These are phyloP conservation scores for Drosophila gaucha DNA, from an alignment of 2,888 invertebrate species.

Conservation along the genomic window DNA sequence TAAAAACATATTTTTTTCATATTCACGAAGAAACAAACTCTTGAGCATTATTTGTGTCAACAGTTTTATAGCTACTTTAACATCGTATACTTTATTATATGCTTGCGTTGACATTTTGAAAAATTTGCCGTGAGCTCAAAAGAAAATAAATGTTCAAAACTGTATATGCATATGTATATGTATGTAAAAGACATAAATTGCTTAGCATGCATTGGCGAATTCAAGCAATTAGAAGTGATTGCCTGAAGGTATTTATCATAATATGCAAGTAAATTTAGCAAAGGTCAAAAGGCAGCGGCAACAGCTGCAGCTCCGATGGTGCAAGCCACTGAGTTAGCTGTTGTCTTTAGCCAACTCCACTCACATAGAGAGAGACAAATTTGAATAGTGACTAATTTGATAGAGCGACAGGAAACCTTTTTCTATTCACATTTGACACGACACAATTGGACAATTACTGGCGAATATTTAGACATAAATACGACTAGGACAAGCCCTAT, in stretches of 20 bases:
- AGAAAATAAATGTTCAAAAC: neutral
- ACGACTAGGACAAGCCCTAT: slow-evolving; percentile 16
- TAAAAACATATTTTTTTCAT: too few relatives aligned
- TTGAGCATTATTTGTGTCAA: too few relatives aligned
- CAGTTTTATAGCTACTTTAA: neutral
- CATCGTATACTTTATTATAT: slow-evolving; percentile 2
- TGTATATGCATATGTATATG: neutral
- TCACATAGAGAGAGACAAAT: neutral
- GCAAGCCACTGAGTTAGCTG: neutral
- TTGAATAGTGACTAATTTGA: slow-evolving; percentile 13
- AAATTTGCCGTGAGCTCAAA: slow-evolving; percentile 3
- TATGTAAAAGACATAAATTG: slow-evolving; percentile 6
- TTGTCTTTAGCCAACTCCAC: neutral
- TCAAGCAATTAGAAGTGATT: slow-evolving; percentile 14
- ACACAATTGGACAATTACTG: slow-evolving; percentile 50
- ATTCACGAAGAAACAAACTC: too few relatives aligned
- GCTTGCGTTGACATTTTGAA: slow-evolving; percentile 18
- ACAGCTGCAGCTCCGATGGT: slow-evolving; percentile 13
- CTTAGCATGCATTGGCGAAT: slow-evolving; percentile 9
- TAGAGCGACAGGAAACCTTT: neutral
- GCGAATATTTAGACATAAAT: slow-evolving; percentile 17
- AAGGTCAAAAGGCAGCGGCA: slow-evolving; percentile 38
- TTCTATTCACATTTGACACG: slow-evolving; percentile 8
- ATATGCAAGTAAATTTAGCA: slow-evolving; percentile 3
- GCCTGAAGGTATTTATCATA: slow-evolving; percentile 13